phyloP scores from a whole-genome alignment of 2,888 invertebrate species.

The Spatulosminthurus flaviceps region DNA sequence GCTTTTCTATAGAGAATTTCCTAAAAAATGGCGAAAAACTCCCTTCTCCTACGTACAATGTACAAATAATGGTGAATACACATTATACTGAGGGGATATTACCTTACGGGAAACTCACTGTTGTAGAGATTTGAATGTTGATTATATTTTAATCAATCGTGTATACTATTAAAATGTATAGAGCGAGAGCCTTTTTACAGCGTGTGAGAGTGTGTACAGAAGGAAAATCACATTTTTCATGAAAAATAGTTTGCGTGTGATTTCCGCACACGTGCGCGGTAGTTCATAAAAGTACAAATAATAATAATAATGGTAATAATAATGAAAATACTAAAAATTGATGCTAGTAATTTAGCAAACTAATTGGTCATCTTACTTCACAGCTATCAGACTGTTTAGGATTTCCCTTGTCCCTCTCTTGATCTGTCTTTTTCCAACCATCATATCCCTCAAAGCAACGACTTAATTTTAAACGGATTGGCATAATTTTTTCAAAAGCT shows the following conservation, averaged over 20 bases:
- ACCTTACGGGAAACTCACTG: no score
- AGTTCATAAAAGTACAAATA: conserved; percentile 18
- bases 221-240: conserved; percentile 14
- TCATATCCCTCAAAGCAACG: conserved; percentile 79
- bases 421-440: conserved; percentile 66
- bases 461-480: conserved; percentile 84
- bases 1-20: no score
- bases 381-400: conserved; percentile 62
- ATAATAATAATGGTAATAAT: not conserved
- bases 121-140: no score
- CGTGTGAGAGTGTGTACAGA: not conserved
- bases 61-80: no score
- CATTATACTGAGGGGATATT: no score
- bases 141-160: not conserved
- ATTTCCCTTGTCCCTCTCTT: conserved; percentile 53
- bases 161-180: not conserved
- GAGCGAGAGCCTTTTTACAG: not conserved
- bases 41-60: no score
- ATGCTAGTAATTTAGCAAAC: conserved; percentile 25
- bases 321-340: conserved; percentile 6
- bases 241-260: not conserved
- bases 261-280: no score
- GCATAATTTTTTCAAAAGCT: conserved; percentile 68
- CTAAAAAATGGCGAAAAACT: no score
- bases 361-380: conserved; percentile 63